Base-by-base conservation (phyloP, 2,888 invertebrate species). In the Spicauda simplicius region DNA sequence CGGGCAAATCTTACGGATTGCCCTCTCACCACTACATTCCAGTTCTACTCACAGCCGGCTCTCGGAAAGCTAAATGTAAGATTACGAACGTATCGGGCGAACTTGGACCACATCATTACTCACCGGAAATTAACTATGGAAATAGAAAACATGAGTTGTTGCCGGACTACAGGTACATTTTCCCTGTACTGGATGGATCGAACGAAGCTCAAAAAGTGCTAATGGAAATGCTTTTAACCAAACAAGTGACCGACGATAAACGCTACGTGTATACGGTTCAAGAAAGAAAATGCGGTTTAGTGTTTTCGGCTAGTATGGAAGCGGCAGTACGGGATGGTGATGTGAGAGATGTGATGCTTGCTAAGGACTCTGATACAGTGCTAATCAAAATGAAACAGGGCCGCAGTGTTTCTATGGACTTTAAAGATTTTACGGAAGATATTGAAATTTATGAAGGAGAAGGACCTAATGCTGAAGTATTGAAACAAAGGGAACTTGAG, bases 11-110 rank as follows among this genome's bases (percentile, higher is more conserved):
- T 48, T 95, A 96, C 72, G 95, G 96, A 37, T 91, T 96, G 65
- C 95, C 95, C 56, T 94, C 95, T 52, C 96, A 97, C 85, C 96
- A 96, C 86, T 97, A 96, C 94, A 96, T 96, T 90, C 96, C 96
- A 81, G 96, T 96, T 71, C 86, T 96, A 74, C 94, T 96, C 70
- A 94, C 91, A 52, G 74, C 90, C 18, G 86, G 90, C 68, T 88
- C 94, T 10, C 79, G 88, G 57, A 91, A 88, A 77, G 80, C 94
- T 16, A 95, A 95, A 81, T 95, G 95, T 81, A 95, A 93, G 79
- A 95, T 95, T 69, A 95, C 95, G n/a, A 95, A 94, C 70, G 94
- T 94, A 20, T 93, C 95, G 1, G 94, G 94, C n/a, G 94, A 94
- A 76, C 87, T 95, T 57, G 95, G 94, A 55, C 94, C 94, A 37